Evolutionary conservation across 2,113 vertebrate species (phyloP).

Genomic region (Tamias sibiricus): DNA sequence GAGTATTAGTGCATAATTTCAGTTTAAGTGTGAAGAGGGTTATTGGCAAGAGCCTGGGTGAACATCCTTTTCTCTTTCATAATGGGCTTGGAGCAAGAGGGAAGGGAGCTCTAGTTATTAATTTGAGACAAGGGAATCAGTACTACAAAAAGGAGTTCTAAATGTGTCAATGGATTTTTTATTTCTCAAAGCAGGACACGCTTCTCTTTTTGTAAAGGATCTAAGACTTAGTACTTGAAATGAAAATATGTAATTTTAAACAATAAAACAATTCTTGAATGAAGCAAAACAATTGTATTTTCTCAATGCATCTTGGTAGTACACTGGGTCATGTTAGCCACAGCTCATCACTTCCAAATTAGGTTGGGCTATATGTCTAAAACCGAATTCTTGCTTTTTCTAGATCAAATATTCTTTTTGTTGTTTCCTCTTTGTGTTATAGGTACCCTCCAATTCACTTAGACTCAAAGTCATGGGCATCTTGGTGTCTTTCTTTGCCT

Average conservation of each 20-base stretch:
- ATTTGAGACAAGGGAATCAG: constrained; percentile 4
- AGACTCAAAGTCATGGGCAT: background rate
- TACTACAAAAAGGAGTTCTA: background rate
- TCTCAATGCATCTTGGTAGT: background rate
- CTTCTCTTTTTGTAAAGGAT: background rate
- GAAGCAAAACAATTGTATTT: background rate
- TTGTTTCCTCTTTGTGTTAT: background rate
- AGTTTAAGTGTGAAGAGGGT: background rate
- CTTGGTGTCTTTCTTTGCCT: background rate
- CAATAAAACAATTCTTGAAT: background rate
- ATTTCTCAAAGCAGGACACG: background rate
- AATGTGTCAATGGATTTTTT: background rate
- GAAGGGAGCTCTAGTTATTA: background rate
- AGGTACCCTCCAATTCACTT: background rate
- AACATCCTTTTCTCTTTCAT: background rate
- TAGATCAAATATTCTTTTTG: background rate
- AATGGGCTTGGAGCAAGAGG: background rate
- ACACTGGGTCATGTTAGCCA: background rate
- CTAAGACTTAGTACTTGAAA: background rate
- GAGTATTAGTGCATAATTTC: background rate
- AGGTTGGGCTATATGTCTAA: background rate
- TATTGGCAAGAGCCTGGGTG: background rate
- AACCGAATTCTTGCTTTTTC: background rate
- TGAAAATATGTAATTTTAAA: background rate
- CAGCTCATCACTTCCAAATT: background rate